These are phyloP conservation scores for Apodemia duryi DNA, from an alignment of 2,888 invertebrate species.

Conservation along the genomic window DNA sequence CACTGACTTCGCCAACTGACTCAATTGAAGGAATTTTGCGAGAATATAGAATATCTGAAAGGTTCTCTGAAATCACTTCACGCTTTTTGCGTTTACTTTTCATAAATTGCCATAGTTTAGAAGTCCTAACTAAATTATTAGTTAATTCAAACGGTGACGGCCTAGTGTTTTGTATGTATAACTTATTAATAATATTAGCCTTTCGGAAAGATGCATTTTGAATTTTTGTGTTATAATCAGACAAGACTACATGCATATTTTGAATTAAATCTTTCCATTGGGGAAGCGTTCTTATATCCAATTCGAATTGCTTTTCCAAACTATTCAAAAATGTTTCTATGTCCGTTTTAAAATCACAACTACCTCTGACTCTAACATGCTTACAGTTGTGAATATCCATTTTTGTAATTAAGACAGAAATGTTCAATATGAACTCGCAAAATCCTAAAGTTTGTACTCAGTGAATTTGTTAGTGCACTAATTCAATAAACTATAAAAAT, in stretches of 20 bases:
- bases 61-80: constrained; percentile 20
- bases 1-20: constrained; percentile 32
- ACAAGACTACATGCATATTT: constrained; percentile 42
- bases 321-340: constrained; percentile 48
- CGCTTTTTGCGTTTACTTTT: constrained; percentile 31
- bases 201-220: constrained; percentile 48
- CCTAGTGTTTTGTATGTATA: constrained; percentile 47
- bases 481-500: too few species aligned
- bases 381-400: constrained; percentile 42
- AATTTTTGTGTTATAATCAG: constrained; percentile 46
- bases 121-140: constrained; percentile 48
- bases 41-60: constrained; percentile 18
- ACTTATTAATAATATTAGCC: constrained; percentile 49
- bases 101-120: constrained; percentile 45
- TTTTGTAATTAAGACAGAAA: constrained; percentile 1
- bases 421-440: too few species aligned
- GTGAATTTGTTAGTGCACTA: too few species aligned
- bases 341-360: constrained; percentile 39
- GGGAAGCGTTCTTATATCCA: constrained; percentile 51
- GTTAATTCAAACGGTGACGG: constrained; percentile 57
- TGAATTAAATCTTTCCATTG: constrained; percentile 53
- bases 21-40: constrained; percentile 24
- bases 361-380: constrained; percentile 49
- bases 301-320: constrained; percentile 47
- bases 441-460: too few species aligned